Conservation (phyloP, 2,888 invertebrate species). For the Baccha elongata region DNA sequence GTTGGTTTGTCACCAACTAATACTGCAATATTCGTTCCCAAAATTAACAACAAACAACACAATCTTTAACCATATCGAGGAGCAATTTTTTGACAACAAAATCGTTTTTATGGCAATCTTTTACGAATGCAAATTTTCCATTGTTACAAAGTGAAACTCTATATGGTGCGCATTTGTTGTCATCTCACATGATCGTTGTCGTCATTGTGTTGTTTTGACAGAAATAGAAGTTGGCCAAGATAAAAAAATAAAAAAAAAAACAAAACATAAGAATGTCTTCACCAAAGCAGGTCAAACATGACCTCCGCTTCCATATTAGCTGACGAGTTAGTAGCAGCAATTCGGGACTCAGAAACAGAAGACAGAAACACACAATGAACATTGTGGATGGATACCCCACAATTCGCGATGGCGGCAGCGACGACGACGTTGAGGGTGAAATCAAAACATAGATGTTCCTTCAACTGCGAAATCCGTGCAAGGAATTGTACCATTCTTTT, state of each 20-base stretch:
- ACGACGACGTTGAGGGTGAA: conserved; percentile 18
- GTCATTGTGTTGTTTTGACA: conserved; percentile 49
- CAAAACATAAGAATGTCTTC: conserved; percentile 18
- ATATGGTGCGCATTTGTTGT: conserved; percentile 56
- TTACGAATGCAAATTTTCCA: conserved; percentile 68
- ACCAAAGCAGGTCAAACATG: conserved; percentile 69
- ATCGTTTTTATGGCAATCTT: conserved; percentile 55
- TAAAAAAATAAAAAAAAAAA: not conserved
- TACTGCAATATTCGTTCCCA: conserved; percentile 18
- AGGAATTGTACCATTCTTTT: conserved; percentile 47
- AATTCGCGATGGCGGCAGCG: not conserved
- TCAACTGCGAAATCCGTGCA: conserved; percentile 55
- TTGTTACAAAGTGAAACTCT: conserved; percentile 48
- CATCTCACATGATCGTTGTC: conserved; percentile 55
- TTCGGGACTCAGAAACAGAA: conserved; percentile 34
- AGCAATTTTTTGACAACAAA: conserved; percentile 37
- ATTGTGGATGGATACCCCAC: conserved; percentile 19
- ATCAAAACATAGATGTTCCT: conserved; percentile 33
- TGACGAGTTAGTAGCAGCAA: conserved; percentile 66
- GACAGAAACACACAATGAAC: conserved; percentile 45
- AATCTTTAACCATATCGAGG: conserved; percentile 16
- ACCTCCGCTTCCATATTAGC: conserved; percentile 71
- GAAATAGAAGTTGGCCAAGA: conserved; percentile 61
- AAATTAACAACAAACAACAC: conserved; percentile 26
- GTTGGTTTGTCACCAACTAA: conserved; percentile 12